phyloP scores from a whole-genome alignment of 92 coral and sea anemone genomes.

The Blastomussa wellsi region DNA sequence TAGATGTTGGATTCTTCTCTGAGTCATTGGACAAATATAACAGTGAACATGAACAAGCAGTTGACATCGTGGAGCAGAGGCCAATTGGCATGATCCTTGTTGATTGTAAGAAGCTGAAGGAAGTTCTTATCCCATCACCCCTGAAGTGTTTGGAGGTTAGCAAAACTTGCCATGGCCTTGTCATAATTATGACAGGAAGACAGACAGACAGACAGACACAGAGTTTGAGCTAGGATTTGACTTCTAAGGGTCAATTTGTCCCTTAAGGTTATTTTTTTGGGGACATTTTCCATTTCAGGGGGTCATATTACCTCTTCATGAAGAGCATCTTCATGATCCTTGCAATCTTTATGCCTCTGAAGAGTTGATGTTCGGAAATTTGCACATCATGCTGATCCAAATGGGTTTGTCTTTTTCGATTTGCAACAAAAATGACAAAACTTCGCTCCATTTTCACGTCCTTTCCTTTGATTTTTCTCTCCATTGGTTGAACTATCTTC shows the following conservation, averaged over 20 bases:
- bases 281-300: no score
- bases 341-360: slow-evolving; percentile 28
- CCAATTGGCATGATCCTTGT: slow-evolving; percentile 97
- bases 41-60: slow-evolving; percentile 90
- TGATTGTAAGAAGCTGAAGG: slow-evolving; percentile 87
- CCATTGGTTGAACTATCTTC: slow-evolving; percentile 23
- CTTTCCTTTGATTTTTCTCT: slow-evolving; percentile 29
- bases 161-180: no score
- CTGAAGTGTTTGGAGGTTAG: slow-evolving; percentile 91
- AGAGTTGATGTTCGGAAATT: slow-evolving; percentile 22
- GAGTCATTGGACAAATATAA: slow-evolving; percentile 90
- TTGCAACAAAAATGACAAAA: slow-evolving; percentile 21
- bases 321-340: slow-evolving; percentile 18
- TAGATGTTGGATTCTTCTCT: slow-evolving; percentile 91
- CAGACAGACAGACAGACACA: neutral
- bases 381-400: slow-evolving; percentile 28
- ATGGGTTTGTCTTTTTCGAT: slow-evolving; percentile 25
- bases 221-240: slow-evolving; percentile 31
- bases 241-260: slow-evolving; percentile 6
- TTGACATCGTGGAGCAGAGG: slow-evolving; percentile 77
- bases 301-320: slow-evolving; percentile 10
- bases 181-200: no score
- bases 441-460: slow-evolving; percentile 28
- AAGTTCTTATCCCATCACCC: slow-evolving; percentile 95
- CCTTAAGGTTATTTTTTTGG: no score